A percentile compares a stretch with the other conserved stretches of the same genome.
Evolutionary conservation across 2,888 invertebrate genomes (phyloP).

Genomic region (Clistopyga incitator): DNA sequence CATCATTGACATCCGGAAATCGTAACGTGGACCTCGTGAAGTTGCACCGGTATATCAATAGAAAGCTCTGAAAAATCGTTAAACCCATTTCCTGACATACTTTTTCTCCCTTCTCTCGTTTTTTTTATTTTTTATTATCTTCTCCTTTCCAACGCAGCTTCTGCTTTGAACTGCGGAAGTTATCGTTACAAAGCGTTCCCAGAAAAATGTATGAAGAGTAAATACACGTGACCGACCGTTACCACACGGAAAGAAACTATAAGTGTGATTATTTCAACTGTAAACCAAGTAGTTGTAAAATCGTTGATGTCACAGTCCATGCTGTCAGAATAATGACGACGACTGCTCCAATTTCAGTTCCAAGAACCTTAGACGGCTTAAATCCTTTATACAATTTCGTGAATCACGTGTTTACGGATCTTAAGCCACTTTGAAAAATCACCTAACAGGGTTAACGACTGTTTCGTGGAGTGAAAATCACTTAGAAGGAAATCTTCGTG

Average conservation of each 20-base stretch:
- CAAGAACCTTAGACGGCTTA: neutral
- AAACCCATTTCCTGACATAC: neutral
- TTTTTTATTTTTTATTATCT: neutral
- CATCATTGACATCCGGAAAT: conserved; percentile 17
- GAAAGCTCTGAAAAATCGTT: conserved; percentile 21
- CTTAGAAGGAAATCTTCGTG: neutral
- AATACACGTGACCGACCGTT: neutral
- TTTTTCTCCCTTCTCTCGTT: neutral
- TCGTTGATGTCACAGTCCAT: neutral
- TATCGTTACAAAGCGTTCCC: neutral
- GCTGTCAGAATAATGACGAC: neutral
- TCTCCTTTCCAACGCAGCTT: neutral
- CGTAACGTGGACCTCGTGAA: neutral
- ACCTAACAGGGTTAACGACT: neutral
- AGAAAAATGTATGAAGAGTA: neutral
- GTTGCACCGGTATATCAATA: neutral
- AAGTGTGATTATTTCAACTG: neutral
- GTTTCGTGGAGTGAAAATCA: neutral
- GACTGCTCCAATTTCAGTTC: neutral
- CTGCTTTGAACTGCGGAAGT: neutral
- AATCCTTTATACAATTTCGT: neutral
- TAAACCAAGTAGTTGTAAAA: neutral
- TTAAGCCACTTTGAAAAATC: neutral
- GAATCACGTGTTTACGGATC: neutral
- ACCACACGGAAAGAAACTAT: neutral